Percentiles rank a stretch among this genome's conserved stretches.
These are phyloP conservation scores for Archips xylosteana DNA, from an alignment of 2,888 invertebrate genomes.

Conservation along the genomic window DNA sequence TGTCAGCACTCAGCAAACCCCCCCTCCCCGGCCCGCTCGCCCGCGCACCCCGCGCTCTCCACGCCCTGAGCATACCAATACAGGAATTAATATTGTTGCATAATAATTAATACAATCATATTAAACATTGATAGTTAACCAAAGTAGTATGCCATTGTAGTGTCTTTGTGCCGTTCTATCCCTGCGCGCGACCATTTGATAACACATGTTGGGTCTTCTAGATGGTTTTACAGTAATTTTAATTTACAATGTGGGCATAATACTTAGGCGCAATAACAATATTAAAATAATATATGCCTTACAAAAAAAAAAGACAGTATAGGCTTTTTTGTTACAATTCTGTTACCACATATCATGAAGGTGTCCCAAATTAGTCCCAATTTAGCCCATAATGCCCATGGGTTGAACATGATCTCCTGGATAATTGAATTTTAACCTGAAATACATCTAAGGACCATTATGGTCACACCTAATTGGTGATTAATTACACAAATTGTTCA, in stretches of 20 bases:
- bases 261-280: conserved; percentile 29
- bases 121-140: conserved; percentile 8
- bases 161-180: neutral
- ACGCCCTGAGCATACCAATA: conserved; percentile 85
- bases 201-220: neutral
- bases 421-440: conserved; percentile 69
- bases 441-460: conserved; percentile 69
- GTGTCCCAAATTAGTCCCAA: conserved; percentile 74
- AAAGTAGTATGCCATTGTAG: conserved; percentile 27
- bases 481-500: conserved; percentile 58
- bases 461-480: conserved; percentile 59
- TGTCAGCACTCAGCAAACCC: conserved; percentile 83
- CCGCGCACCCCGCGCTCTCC: conserved; percentile 80
- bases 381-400: conserved; percentile 73
- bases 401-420: conserved; percentile 69
- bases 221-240: neutral
- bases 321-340: conserved; percentile 58
- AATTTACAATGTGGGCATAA: conserved; percentile 21
- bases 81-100: conserved; percentile 71
- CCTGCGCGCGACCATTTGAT: neutral
- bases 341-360: conserved; percentile 69
- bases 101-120: conserved; percentile 13
- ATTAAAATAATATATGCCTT: conserved; percentile 17
- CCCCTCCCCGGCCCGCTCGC: conserved; percentile 75
- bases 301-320: conserved; percentile 31